Conservation (phyloP, 1,140 invertebrate species). For the Diorhabda sublineata region DNA sequence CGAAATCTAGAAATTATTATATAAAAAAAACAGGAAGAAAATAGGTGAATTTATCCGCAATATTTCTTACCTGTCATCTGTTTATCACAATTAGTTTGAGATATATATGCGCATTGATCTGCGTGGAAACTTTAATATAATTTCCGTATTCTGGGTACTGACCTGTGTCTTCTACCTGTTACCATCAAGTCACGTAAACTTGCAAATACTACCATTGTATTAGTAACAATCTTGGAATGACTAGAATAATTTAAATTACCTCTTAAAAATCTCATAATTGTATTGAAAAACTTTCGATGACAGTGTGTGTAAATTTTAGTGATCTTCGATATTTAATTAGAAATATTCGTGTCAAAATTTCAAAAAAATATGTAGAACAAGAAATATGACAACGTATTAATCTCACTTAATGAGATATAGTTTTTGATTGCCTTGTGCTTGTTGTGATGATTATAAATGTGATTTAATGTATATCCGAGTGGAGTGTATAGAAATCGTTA, state of each 20-base stretch:
- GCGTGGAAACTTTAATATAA: too few species aligned
- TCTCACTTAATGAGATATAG: not conserved
- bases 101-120: too few species aligned
- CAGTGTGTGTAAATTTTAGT: not conserved
- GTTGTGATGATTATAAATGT: not conserved
- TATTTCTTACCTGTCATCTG: too few species aligned
- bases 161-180: not conserved
- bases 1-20: too few species aligned
- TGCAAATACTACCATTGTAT: conserved; percentile 17
- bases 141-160: not conserved
- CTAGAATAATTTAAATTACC: conserved; percentile 13
- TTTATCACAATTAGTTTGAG: too few species aligned
- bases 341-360: not conserved
- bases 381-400: not conserved
- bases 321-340: not conserved
- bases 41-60: too few species aligned
- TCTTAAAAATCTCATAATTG: not conserved
- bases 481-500: not conserved
- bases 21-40: too few species aligned
- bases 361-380: not conserved
- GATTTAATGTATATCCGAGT: not conserved
- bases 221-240: conserved; percentile 9
- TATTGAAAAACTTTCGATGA: too few species aligned
- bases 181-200: conserved; percentile 20
- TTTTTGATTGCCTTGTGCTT: not conserved